These are phyloP conservation scores for Mythimna vitellina DNA, from an alignment of 2,888 invertebrate species.

Conservation along the genomic window DNA sequence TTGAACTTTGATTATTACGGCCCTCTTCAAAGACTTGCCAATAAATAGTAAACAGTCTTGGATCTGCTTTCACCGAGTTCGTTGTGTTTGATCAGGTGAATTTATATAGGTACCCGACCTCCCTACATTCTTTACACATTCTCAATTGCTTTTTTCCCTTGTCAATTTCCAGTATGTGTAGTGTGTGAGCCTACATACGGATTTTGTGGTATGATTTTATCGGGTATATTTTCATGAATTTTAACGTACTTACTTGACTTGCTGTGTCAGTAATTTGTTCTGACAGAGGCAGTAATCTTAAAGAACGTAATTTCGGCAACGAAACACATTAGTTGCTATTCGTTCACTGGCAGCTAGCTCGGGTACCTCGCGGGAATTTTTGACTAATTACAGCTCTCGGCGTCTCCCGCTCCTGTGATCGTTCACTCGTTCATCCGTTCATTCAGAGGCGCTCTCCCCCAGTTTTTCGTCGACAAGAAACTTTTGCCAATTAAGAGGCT, in stretches of 20 bases:
- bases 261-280: constrained; percentile 18
- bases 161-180: constrained; percentile 53
- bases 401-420: constrained; percentile 74
- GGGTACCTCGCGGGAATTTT: constrained; percentile 75
- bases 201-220: constrained; percentile 36
- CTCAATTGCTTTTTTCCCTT: constrained; percentile 60
- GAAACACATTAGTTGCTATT: constrained; percentile 50
- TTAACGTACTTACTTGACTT: background rate
- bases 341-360: constrained; percentile 48
- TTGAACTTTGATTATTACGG: constrained; percentile 61
- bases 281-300: constrained; percentile 19
- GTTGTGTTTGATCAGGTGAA: constrained; percentile 65
- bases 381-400: constrained; percentile 79
- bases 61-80: constrained; percentile 54
- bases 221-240: constrained; percentile 7
- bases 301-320: constrained; percentile 35
- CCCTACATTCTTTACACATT: constrained; percentile 58
- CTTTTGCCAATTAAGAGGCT: constrained; percentile 79
- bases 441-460: constrained; percentile 72
- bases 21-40: constrained; percentile 57
- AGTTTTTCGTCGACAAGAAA: constrained; percentile 75
- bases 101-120: constrained; percentile 60
- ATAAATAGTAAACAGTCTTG: constrained; percentile 65
- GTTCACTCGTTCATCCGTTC: constrained; percentile 79
- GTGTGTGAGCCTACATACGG: constrained; percentile 31